Evolutionary conservation across 2,797 vertebrate species (phyloP).

Genomic region (Sciurus carolinensis): DNA sequence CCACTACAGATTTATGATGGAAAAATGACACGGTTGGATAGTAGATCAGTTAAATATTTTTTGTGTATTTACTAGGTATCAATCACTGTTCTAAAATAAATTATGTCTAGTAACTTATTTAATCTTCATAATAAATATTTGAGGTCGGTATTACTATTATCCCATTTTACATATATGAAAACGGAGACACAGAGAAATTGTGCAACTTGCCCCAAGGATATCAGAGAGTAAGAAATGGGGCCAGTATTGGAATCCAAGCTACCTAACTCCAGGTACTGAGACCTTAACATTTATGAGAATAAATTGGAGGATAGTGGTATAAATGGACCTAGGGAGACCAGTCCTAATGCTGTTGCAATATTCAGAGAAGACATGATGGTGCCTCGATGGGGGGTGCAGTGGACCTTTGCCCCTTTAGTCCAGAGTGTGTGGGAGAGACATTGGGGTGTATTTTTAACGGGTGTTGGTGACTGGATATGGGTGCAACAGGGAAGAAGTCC

Average conservation of each 20-base stretch:
- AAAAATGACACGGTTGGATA: background rate
- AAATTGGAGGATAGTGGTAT: background rate
- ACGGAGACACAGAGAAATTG: background rate
- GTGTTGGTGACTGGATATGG: background rate
- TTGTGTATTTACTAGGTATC: background rate
- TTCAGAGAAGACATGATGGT: background rate
- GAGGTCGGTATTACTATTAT: background rate
- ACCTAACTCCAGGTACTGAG: background rate
- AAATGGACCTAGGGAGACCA: background rate
- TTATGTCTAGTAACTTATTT: background rate
- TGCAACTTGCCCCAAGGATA: background rate
- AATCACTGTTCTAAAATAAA: slow-evolving; percentile 15
- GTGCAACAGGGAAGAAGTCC: background rate
- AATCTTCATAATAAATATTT: background rate
- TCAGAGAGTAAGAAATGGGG: background rate
- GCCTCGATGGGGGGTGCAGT: background rate
- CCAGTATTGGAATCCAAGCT: background rate
- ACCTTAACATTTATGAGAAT: slow-evolving; percentile 22
- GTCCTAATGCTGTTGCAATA: background rate
- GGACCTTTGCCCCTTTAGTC: background rate
- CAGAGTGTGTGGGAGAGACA: background rate
- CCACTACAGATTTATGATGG: background rate
- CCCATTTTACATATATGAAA: background rate
- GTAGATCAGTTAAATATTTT: background rate
- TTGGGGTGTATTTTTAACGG: background rate